These are phyloP conservation scores for Holotrichia oblita DNA, from an alignment of 1,140 invertebrate species.

Conservation along the genomic window DNA sequence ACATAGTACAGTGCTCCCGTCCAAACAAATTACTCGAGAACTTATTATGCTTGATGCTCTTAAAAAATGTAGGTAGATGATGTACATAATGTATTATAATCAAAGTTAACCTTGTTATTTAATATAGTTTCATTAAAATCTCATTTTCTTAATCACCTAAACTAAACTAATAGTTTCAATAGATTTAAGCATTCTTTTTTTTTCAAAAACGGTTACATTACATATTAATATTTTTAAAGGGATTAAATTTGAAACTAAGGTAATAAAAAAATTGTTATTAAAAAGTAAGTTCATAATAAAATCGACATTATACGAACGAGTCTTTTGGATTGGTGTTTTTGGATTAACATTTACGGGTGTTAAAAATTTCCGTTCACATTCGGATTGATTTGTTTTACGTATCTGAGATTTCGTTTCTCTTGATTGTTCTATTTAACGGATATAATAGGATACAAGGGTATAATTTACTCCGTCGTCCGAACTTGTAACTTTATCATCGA, in stretches of 20 bases:
- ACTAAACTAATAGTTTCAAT: neutral
- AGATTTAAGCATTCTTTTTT: neutral
- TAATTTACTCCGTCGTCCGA: neutral
- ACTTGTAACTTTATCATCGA: constrained; percentile 9
- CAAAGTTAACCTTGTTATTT: neutral
- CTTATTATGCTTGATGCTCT: too few species aligned
- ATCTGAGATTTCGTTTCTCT: constrained; percentile 16
- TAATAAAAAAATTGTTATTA: constrained; percentile 4
- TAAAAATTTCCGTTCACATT: neutral
- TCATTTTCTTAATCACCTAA: neutral
- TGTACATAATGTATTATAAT: neutral
- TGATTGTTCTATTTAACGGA: constrained; percentile 26
- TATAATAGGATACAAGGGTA: neutral
- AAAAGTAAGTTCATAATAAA: neutral
- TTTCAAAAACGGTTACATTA: constrained; percentile 1
- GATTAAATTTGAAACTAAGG: neutral
- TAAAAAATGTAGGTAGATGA: too few species aligned
- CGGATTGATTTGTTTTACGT: constrained; percentile 31
- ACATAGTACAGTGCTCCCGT: too few species aligned
- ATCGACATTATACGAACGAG: constrained; percentile 16
- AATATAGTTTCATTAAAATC: neutral
- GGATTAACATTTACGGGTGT: constrained; percentile 27
- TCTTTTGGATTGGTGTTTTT: constrained; percentile 43
- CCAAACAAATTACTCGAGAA: too few species aligned
- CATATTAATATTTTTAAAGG: neutral